These are phyloP conservation scores for Ips nitidus DNA, from an alignment of 1,140 invertebrate species.

Conservation along the genomic window DNA sequence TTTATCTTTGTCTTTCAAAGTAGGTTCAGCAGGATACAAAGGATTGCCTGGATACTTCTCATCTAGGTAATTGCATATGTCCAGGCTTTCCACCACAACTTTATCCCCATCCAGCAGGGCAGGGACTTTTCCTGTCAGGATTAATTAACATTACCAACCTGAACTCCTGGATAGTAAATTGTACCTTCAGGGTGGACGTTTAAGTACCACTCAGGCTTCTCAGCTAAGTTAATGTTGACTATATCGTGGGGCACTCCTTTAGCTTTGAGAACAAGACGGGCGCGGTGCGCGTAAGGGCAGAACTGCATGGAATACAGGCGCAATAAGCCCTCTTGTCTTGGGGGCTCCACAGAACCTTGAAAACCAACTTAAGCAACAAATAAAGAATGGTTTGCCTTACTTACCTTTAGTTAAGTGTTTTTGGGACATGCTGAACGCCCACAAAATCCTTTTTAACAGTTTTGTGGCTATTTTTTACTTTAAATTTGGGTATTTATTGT, in stretches of 20 bases:
- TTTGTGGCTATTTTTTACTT: too few species aligned
- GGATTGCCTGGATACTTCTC: slow-evolving; percentile 73
- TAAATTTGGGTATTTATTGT: too few species aligned
- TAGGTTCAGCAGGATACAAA: slow-evolving; percentile 71
- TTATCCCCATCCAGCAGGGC: slow-evolving; percentile 67
- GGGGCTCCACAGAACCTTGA: slow-evolving; percentile 65
- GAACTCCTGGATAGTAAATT: not conserved
- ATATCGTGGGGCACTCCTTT: slow-evolving; percentile 85
- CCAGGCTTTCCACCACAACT: slow-evolving; percentile 76
- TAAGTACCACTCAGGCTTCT: slow-evolving; percentile 82
- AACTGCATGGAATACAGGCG: slow-evolving; percentile 87
- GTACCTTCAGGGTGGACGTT: slow-evolving; percentile 60
- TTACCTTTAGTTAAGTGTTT: slow-evolving; percentile 29
- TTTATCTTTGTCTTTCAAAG: slow-evolving; percentile 73
- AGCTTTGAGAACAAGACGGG: slow-evolving; percentile 76
- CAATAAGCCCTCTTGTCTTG: slow-evolving; percentile 64
- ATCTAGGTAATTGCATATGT: slow-evolving; percentile 83
- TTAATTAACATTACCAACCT: not conserved
- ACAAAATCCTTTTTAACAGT: too few species aligned
- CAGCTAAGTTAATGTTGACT: slow-evolving; percentile 77
- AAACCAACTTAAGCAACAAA: not conserved
- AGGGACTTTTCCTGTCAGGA: slow-evolving; percentile 70
- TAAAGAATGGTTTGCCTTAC: not conserved
- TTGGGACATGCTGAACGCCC: slow-evolving; percentile 11
- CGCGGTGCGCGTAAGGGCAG: slow-evolving; percentile 86